A percentile compares a stretch with the other conserved stretches of the same genome.
phyloP scores from a whole-genome alignment of 1,140 invertebrate genomes.

The Leptinotarsa undecemlineata region DNA sequence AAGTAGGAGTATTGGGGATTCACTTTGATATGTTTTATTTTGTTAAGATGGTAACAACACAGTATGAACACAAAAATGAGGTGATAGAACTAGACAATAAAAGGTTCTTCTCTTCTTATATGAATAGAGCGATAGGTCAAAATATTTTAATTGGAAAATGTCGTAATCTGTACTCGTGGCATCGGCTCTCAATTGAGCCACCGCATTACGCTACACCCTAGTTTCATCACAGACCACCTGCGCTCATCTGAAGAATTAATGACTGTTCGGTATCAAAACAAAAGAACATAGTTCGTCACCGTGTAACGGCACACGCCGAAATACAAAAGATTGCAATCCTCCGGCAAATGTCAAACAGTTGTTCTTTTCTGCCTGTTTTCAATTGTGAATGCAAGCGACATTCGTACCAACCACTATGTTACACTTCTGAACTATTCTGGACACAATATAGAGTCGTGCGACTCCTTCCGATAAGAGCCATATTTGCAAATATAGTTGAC shows the following conservation, averaged over 20 bases:
- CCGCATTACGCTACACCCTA: not conserved
- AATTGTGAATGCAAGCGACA: conserved; percentile 5
- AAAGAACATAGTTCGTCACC: not conserved
- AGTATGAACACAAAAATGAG: too few relatives aligned
- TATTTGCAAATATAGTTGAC: not conserved
- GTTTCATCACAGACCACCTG: conserved; percentile 7
- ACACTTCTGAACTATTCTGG: not conserved
- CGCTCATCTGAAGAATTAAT: conserved; percentile 5
- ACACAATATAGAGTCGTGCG: not conserved
- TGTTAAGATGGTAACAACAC: too few relatives aligned
- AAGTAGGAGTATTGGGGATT: too few relatives aligned
- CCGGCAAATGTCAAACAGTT: conserved; percentile 22
- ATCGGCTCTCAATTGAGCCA: too few relatives aligned
- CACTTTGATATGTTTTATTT: too few relatives aligned
- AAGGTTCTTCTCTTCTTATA: too few relatives aligned
- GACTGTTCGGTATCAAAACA: not conserved
- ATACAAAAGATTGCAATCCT: conserved; percentile 18
- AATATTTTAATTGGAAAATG: too few relatives aligned
- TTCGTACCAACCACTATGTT: not conserved
- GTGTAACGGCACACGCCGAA: conserved; percentile 2
- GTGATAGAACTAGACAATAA: too few relatives aligned
- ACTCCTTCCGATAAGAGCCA: not conserved
- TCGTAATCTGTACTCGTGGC: too few relatives aligned
- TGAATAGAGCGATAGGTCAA: too few relatives aligned
- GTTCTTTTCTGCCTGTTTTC: conserved; percentile 17